Conservation (phyloP, 2,888 invertebrate species). For the Aphodius sticticus region DNA sequence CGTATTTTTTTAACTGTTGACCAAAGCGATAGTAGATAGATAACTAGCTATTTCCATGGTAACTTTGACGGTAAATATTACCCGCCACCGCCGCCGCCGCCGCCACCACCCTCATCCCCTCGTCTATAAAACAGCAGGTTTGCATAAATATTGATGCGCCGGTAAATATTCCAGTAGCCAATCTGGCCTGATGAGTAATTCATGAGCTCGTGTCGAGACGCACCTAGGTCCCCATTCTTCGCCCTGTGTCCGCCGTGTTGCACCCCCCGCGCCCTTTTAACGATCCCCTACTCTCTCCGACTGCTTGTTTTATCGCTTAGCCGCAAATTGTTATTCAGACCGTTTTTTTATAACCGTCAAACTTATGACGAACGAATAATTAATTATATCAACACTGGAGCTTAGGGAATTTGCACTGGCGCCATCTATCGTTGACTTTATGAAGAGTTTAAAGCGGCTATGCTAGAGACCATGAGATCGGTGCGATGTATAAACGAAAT, state of each 20-base stretch:
- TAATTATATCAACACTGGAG: neutral
- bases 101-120: neutral
- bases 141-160: constrained; percentile 57
- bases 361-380: neutral
- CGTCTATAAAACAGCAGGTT: constrained; percentile 24
- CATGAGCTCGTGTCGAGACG: constrained; percentile 48
- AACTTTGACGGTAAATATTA: neutral
- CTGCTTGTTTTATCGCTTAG: neutral
- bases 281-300: constrained; percentile 36
- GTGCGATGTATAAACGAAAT: too few species aligned
- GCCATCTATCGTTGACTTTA: too few species aligned
- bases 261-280: constrained; percentile 21
- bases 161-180: constrained; percentile 59
- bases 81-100: neutral
- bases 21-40: neutral
- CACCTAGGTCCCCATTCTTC: constrained; percentile 28
- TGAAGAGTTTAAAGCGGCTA: too few species aligned
- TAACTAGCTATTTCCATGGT: neutral
- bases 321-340: neutral
- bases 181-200: constrained; percentile 57
- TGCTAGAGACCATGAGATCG: too few species aligned
- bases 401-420: too few species aligned
- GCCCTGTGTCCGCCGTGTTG: neutral
- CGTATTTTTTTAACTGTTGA: neutral
- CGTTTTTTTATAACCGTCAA: neutral